Evolutionary conservation across 2,888 invertebrate species (phyloP), one percentile per base, ranked within the genome.

Genomic region (Tenthredo amoena): DNA sequence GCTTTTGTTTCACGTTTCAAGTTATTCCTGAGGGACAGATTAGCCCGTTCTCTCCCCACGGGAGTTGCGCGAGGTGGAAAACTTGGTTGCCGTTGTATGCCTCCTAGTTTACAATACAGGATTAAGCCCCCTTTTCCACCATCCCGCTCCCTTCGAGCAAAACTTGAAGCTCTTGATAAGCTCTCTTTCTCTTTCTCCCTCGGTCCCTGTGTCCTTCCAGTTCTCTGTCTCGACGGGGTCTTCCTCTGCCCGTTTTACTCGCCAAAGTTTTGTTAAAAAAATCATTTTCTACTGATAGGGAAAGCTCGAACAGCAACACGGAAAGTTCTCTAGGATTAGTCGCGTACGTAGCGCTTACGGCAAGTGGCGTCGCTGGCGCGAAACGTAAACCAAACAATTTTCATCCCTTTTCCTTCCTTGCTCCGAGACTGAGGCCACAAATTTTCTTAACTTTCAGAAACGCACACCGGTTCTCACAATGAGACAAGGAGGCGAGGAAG

Each of bases 91-190:
- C 88, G 90, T 89, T 90, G 89, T 91, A 89, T 89, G 89, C 90
- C 88, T 88, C 89, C 89, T 91, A 91, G 91, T 92, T 92, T 91
- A 91, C 92, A 92, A 92, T 92, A 91, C 90, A 90, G 92, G 91
- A 91, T 92, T 92, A 92, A 92, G 91, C 89, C 50, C 65, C 50
- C 72, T 82, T 71, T 81, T 87, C 85, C 85, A 84, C 76, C 87
- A 85, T 85, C 85, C 82, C 88, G 86, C 84, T 85, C 86, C 88
- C 89, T 87, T 85, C 87, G 85, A 90, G 88, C 88, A 89, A 91
- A 91, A 92, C 91, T 92, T 92, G 90, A 91, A 91, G 89, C 91
- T 90, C 91, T 90, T 91, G 91, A 92, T 92, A 92, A 92, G 91
- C 91, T 89, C 89, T 87, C 84, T 87, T 87, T 85, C 87, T 87